These are phyloP conservation scores for Lasioglossum calceatum DNA, from an alignment of 2,888 invertebrate species.

Conservation along the genomic window DNA sequence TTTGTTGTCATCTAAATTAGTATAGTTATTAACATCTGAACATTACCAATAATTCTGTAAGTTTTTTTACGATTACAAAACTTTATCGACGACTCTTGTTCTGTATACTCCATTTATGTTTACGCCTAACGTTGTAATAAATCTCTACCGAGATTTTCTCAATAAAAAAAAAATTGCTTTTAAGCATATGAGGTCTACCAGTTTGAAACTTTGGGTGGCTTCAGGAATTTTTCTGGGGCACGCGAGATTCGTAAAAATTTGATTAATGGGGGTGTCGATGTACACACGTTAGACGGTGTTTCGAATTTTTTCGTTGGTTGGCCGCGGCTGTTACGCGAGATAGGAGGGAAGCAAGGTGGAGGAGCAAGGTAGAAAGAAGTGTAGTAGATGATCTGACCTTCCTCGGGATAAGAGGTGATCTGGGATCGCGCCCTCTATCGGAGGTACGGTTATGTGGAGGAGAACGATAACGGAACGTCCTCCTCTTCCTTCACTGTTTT, in stretches of 20 bases:
- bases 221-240: neutral
- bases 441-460: constrained; percentile 79
- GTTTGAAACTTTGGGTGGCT: neutral
- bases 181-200: no score
- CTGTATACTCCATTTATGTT: no score
- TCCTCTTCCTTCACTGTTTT: constrained; percentile 51
- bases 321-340: neutral
- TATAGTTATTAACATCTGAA: no score
- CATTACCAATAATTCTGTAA: no score
- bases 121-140: no score
- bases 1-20: no score
- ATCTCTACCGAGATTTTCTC: no score
- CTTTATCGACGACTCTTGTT: no score
- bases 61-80: no score
- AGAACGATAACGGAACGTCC: constrained; percentile 74
- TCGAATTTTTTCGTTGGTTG: neutral
- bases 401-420: constrained; percentile 78
- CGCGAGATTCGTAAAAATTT: neutral
- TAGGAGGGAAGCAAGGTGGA: neutral
- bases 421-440: constrained; percentile 79
- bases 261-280: neutral
- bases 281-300: neutral
- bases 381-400: constrained; percentile 78
- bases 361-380: neutral
- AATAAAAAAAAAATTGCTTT: neutral